Conservation (phyloP, 1,140 invertebrate genomes). For the Aphelenchoides besseyi region DNA sequence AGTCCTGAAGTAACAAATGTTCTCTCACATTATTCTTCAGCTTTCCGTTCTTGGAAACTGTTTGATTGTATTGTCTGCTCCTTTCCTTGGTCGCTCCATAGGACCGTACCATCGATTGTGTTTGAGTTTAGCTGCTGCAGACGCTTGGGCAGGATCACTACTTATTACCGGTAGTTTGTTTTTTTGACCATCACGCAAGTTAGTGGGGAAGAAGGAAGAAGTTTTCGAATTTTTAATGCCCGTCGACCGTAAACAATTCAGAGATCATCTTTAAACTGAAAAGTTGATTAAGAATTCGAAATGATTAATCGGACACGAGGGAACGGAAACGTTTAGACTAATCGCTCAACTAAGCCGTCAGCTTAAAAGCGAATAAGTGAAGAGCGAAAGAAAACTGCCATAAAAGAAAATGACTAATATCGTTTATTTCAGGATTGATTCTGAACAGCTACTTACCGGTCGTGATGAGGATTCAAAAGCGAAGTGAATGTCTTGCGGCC, state of each 20-base stretch:
- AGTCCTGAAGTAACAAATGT: constrained; percentile 18
- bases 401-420: no score
- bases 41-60: constrained; percentile 47
- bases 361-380: constrained; percentile 17
- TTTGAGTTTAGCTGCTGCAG: constrained; percentile 48
- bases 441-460: constrained; percentile 55
- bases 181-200: no score
- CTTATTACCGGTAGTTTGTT: constrained; percentile 42
- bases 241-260: no score
- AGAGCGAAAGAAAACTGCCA: constrained; percentile 6
- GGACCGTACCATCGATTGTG: constrained; percentile 51
- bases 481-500: constrained; percentile 33
- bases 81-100: constrained; percentile 37
- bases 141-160: constrained; percentile 46
- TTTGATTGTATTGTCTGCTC: constrained; percentile 43
- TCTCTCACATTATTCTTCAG: constrained; percentile 29
- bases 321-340: not conserved
- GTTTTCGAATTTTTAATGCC: no score
- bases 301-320: no score
- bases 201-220: no score
- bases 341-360: not conserved
- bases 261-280: no score
- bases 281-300: constrained; percentile 7
- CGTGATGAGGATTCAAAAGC: constrained; percentile 38
- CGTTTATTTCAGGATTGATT: constrained; percentile 46